Evolutionary conservation across 2,113 vertebrate genomes (phyloP), one percentile per base, ranked within the genome.

Genomic region (Pelmatolapia mariae): DNA sequence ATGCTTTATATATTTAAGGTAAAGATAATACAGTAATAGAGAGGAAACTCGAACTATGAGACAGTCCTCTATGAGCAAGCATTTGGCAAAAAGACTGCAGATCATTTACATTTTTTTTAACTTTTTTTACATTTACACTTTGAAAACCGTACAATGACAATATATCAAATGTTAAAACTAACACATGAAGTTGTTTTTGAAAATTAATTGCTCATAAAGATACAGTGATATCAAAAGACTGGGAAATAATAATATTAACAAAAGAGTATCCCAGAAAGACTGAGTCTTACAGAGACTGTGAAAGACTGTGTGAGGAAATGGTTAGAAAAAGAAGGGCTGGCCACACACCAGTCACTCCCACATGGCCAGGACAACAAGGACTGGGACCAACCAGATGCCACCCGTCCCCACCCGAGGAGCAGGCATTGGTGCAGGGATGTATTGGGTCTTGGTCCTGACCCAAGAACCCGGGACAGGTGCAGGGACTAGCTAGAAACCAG

Each of bases 1-100:
- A 66, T 38, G 10, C 19, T 66, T 66, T 4, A 8, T 22, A 38
- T 66, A 66, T 38, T 13, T 66, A 38, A 13, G 33, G 2, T 66
- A 2, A 66, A 38, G 10, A 38, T 2, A n/a, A 12, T 22, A 22
- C 19, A 73, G n/a, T 26, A 16, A 66, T 66, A 22, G 61, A 66
- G 33, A 22, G 33, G 61, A 1, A 22, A 22, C 33, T 66, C 19
- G 0, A 66, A 38, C 33, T 38, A 0, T 66, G 33, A 66, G 33
- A 8, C 0, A 1, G 31, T 12, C 18, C 31, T 36, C 61, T 38
- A 19, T n/a, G 18, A 8, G 61, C 2, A 38, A 13, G 33, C 61
- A 38, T 38, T 66, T 38, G 33, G 10, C 61, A 68, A 71, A 71
- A 6, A 71, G 38, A 0, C 13, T 26, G 13, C 22, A 1, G 22